These are phyloP conservation scores for Acanthopagrus latus DNA, from an alignment of 2,797 vertebrate genomes.

Conservation along the genomic window DNA sequence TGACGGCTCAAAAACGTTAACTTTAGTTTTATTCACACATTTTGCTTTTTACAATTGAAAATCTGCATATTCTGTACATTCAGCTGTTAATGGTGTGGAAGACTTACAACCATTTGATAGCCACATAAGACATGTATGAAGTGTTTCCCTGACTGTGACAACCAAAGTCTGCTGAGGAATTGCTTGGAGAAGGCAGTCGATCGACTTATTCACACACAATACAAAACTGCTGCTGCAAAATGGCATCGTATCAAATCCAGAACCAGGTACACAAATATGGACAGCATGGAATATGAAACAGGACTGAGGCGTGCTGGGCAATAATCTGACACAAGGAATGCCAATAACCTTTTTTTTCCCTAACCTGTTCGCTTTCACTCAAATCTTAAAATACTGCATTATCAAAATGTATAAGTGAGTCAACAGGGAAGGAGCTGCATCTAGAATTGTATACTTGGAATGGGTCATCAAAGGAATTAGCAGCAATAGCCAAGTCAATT, in stretches of 20 bases:
- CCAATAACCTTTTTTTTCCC: background rate
- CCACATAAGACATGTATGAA: conserved; percentile 54
- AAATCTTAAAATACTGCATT: background rate
- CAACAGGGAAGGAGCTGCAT: background rate
- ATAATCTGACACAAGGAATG: conserved; percentile 3
- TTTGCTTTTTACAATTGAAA: conserved; percentile 67
- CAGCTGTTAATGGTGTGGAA: conserved; percentile 81
- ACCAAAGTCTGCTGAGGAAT: conserved; percentile 51
- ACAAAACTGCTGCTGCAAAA: conserved; percentile 41
- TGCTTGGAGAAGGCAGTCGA: conserved; percentile 46
- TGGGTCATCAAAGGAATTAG: background rate
- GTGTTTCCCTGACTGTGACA: conserved; percentile 61
- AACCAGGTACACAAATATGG: background rate
- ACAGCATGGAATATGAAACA: background rate
- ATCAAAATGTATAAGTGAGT: background rate
- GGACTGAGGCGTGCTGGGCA: background rate
- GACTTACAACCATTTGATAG: conserved; percentile 70
- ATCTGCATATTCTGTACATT: conserved; percentile 81
- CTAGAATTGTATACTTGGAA: background rate
- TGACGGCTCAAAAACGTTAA: conserved; percentile 17
- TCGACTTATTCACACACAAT: conserved; percentile 13
- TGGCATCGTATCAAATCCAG: conserved; percentile 14
- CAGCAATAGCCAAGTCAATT: background rate
- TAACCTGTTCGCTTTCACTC: background rate
- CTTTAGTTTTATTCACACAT: conserved; percentile 79